Evolutionary conservation across 2,113 vertebrate species (phyloP).

Genomic region (Otolemur garnettii): DNA sequence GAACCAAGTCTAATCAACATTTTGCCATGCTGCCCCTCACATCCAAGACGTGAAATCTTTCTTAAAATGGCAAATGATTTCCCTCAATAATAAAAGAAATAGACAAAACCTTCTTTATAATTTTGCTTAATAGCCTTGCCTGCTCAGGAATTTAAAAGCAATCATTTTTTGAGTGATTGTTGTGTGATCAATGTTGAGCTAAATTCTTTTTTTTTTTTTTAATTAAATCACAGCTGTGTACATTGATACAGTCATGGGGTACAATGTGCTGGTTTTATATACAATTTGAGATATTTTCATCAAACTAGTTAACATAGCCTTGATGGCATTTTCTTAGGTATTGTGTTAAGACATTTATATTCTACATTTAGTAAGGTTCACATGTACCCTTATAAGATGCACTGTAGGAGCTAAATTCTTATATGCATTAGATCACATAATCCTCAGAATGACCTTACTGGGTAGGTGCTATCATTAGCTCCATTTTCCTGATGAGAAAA

Average conservation of each 20-base stretch:
- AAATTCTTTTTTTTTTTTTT: neutral
- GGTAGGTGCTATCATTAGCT: neutral
- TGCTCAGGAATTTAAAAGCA: neutral
- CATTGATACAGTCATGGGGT: too few relatives aligned
- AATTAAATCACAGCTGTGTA: too few relatives aligned
- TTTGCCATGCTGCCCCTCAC: neutral
- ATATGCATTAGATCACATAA: neutral
- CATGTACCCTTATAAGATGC: too few relatives aligned
- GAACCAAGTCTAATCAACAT: neutral
- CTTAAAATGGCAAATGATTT: slow-evolving; percentile 9
- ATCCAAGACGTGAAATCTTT: neutral
- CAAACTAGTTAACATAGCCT: too few relatives aligned
- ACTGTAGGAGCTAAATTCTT: neutral
- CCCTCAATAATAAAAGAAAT: slow-evolving; percentile 26
- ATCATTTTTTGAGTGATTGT: neutral
- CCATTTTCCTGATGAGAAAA: neutral
- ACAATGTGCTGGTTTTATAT: too few relatives aligned
- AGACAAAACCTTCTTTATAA: neutral
- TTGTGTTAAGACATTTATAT: too few relatives aligned
- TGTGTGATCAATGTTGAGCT: neutral
- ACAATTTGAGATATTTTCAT: too few relatives aligned
- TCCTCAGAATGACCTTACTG: neutral
- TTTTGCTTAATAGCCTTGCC: neutral
- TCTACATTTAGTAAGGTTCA: too few relatives aligned
- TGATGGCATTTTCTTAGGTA: too few relatives aligned